Conservation (phyloP, 2,888 invertebrate species). For the Philereme transversata region DNA sequence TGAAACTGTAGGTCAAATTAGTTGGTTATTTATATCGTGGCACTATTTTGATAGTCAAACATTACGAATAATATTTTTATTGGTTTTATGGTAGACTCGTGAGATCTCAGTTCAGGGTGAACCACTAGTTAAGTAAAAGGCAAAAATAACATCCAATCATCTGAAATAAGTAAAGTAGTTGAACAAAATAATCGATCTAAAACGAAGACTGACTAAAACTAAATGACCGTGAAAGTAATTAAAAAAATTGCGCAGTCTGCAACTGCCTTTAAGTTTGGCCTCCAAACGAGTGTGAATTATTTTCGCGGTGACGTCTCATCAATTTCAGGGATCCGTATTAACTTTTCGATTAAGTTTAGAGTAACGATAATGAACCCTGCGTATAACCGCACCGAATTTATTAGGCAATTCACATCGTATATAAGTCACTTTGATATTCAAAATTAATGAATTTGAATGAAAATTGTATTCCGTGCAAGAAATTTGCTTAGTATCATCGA, state of each 20-base stretch:
- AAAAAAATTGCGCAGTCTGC: background rate
- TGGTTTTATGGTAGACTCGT: no score
- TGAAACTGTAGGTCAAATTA: no score
- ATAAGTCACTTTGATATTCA: constrained; percentile 9
- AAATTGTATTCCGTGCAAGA: background rate
- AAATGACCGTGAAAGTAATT: no score
- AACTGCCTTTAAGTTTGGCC: constrained; percentile 45
- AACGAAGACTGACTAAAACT: no score
- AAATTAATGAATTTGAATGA: background rate
- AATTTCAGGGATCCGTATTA: constrained; percentile 46
- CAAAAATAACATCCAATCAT: no score
- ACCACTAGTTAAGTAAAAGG: no score
- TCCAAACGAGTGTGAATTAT: constrained; percentile 51
- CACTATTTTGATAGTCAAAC: no score
- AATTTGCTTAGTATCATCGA: background rate
- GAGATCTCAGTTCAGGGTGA: no score
- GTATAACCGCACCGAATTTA: constrained; percentile 43
- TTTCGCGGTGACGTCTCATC: constrained; percentile 60
- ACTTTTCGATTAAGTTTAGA: constrained; percentile 62
- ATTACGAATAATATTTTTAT: no score
- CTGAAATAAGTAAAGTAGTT: no score
- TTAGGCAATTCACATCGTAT: constrained; percentile 35
- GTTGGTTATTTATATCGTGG: no score
- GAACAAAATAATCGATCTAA: no score
- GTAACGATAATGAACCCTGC: constrained; percentile 52